Conservation (phyloP, 2,797 vertebrate genomes). For the Zalophus californianus region DNA sequence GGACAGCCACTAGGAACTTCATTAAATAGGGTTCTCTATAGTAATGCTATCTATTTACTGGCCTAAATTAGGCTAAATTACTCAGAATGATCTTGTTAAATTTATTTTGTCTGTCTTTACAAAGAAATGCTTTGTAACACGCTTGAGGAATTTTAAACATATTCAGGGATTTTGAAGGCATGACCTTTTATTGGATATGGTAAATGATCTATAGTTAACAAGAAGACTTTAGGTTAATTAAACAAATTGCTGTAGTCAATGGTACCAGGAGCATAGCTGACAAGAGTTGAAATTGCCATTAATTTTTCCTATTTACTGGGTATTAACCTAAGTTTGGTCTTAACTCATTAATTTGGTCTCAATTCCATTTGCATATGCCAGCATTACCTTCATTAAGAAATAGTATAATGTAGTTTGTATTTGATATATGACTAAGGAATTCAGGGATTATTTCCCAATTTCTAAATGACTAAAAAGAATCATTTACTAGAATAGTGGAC, state of each 20-base stretch:
- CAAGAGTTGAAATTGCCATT: conserved; percentile 40
- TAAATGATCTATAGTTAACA: conserved; percentile 71
- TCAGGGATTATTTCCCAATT: background rate
- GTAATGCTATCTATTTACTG: conserved; percentile 46
- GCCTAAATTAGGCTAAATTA: conserved; percentile 38
- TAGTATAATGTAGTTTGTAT: conserved; percentile 17
- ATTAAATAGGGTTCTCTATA: background rate
- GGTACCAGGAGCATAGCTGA: background rate
- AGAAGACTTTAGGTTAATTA: conserved; percentile 65
- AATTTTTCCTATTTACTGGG: conserved; percentile 32
- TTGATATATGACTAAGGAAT: conserved; percentile 8
- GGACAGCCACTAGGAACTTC: background rate
- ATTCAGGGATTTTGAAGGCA: conserved; percentile 29
- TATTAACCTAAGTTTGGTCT: conserved; percentile 44
- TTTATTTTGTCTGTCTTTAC: conserved; percentile 55
- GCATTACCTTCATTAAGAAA: conserved; percentile 50
- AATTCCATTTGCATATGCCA: background rate
- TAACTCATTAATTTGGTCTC: background rate
- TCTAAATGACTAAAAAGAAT: conserved; percentile 34
- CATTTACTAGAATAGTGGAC: background rate
- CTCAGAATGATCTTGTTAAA: background rate
- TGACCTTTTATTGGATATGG: conserved; percentile 23
- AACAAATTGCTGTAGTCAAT: conserved; percentile 61
- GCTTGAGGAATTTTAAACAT: conserved; percentile 20
- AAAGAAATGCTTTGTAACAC: conserved; percentile 29